A percentile compares a stretch with the other conserved stretches of the same genome.
Conservation (phyloP, 2,888 invertebrate species). For the Oscheius myriophilus region DNA sequence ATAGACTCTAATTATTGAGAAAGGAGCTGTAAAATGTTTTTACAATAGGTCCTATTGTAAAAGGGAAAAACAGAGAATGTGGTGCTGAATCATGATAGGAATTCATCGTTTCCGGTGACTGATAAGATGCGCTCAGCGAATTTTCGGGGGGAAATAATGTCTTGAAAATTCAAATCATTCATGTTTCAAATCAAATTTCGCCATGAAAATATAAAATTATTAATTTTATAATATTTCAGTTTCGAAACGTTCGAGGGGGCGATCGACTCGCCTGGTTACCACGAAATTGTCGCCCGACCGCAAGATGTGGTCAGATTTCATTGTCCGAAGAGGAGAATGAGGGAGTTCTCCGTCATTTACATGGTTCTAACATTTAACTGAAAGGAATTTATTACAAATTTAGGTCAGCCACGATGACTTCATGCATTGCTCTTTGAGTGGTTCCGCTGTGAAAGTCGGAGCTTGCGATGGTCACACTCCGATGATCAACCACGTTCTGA, state of each 20-base stretch:
- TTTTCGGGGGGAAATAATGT: too few species aligned
- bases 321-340: slow-evolving; percentile 14
- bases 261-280: slow-evolving; percentile 34
- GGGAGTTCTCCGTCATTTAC: slow-evolving; percentile 22
- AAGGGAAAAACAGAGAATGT: too few species aligned
- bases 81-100: too few species aligned
- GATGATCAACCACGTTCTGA: slow-evolving; percentile 6
- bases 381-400: not conserved
- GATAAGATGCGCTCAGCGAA: too few species aligned
- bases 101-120: too few species aligned
- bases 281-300: slow-evolving; percentile 25
- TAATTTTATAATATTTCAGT: slow-evolving; percentile 8
- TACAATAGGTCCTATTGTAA: not conserved
- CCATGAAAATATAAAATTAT: too few species aligned
- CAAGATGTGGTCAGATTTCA: slow-evolving; percentile 22
- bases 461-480: slow-evolving; percentile 21
- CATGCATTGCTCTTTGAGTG: slow-evolving; percentile 13
- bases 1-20: not conserved
- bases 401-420: slow-evolving; percentile 26
- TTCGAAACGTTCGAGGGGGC: slow-evolving; percentile 33
- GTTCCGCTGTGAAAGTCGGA: slow-evolving; percentile 6
- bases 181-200: too few species aligned
- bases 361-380: slow-evolving; percentile 10
- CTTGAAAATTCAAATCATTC: too few species aligned
- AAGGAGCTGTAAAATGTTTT: not conserved